Evolutionary conservation across 2,797 vertebrate genomes (phyloP).

Genomic region (Mormyrus hasselquistii): DNA sequence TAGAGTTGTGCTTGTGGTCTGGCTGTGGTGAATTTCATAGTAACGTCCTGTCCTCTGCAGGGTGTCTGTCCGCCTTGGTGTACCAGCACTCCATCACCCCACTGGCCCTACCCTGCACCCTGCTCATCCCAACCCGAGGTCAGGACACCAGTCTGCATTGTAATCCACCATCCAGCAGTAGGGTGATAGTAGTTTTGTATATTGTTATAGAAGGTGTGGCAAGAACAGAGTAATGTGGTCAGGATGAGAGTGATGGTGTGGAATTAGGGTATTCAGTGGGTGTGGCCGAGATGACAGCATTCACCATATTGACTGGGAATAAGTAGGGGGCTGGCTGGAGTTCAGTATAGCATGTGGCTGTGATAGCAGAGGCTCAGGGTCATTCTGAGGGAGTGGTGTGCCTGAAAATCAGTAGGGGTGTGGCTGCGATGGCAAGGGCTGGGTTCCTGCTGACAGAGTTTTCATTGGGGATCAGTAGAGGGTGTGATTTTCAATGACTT

Average conservation of each 20-base stretch:
- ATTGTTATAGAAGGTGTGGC: background rate
- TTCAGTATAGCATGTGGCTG: background rate
- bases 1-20: background rate
- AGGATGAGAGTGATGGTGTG: background rate
- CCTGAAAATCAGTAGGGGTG: background rate
- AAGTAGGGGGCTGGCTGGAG: background rate
- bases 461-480: background rate
- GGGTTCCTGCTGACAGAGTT: background rate
- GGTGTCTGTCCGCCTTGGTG: slow-evolving; percentile 90
- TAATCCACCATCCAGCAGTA: background rate
- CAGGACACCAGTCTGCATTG: slow-evolving; percentile 31
- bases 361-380: background rate
- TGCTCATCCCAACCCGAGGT: slow-evolving; percentile 93
- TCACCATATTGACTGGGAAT: background rate
- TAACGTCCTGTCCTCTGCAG: slow-evolving; percentile 46
- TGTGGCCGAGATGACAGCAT: background rate
- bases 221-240: background rate
- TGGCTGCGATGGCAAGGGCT: background rate
- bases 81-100: slow-evolving; percentile 98
- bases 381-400: background rate
- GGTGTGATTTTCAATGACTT: background rate
- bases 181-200: background rate
- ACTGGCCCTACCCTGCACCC: slow-evolving; percentile 90
- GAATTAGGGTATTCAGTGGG: background rate
- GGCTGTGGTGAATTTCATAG: background rate